phyloP scores from a whole-genome alignment of 1,140 invertebrate species.

The Argopecten irradians region DNA sequence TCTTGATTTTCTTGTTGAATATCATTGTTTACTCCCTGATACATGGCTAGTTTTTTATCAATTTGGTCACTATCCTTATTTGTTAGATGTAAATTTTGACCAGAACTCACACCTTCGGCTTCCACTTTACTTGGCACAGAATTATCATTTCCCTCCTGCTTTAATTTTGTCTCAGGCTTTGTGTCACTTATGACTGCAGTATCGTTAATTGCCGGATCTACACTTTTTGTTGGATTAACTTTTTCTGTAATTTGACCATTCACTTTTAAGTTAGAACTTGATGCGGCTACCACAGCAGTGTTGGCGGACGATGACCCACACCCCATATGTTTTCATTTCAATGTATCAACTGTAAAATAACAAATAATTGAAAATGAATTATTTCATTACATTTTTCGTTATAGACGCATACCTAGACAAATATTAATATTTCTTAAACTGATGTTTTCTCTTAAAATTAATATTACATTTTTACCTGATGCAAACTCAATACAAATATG shows the following conservation, averaged over 20 bases:
- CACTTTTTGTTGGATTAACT: background rate
- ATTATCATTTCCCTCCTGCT: no score
- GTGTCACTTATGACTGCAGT: no score
- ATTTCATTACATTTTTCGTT: no score
- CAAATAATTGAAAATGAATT: no score
- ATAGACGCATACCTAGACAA: no score
- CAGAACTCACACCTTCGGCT: background rate
- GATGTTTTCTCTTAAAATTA: no score
- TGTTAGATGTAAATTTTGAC: background rate
- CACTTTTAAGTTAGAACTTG: background rate
- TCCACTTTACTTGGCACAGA: background rate
- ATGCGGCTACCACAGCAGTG: background rate
- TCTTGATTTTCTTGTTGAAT: background rate
- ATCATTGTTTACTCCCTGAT: background rate
- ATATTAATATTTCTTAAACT: no score
- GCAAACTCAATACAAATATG: no score
- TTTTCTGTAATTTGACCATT: background rate
- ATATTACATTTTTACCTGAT: no score
- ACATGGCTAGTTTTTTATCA: background rate
- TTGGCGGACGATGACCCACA: background rate
- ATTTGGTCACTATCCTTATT: background rate
- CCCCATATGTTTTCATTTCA: slow-evolving; percentile 10
- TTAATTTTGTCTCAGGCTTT: no score
- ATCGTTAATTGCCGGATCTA: background rate
- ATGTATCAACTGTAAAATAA: background rate